Conservation (phyloP, 2,113 vertebrate species). For the Tragelaphus scriptus region DNA sequence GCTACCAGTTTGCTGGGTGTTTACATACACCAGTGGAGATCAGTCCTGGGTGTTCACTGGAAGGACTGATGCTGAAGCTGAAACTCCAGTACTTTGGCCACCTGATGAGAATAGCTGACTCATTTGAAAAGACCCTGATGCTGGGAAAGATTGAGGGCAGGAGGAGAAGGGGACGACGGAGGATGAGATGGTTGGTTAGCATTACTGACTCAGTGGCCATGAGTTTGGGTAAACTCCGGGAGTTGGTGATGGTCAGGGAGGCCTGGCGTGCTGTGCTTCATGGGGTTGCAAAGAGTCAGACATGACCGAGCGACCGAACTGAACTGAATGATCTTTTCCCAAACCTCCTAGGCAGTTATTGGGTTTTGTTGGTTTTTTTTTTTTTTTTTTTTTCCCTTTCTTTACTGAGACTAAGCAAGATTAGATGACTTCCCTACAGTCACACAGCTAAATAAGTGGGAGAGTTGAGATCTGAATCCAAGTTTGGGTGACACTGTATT, state of each 20-base stretch:
- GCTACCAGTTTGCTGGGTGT: not conserved
- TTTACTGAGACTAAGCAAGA: not conserved
- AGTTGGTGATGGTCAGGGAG: not conserved
- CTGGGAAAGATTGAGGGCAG: not conserved
- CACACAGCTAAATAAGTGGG: not conserved
- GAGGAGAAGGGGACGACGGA: not conserved
- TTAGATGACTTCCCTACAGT: not conserved
- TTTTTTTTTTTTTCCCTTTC: not conserved
- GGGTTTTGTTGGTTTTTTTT: not conserved
- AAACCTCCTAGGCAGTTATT: not conserved
- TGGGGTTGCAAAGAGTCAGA: fast-evolving
- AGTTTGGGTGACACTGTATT: not conserved
- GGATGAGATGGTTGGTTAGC: not conserved
- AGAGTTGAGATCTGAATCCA: not conserved
- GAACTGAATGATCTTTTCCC: not conserved
- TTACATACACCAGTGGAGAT: not conserved
- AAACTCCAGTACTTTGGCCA: not conserved
- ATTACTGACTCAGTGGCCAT: not conserved
- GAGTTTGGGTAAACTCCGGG: not conserved
- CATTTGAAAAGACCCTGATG: not conserved
- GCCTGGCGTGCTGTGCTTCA: not conserved
- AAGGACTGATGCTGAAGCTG: not conserved
- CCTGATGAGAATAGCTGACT: not conserved
- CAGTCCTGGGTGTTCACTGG: not conserved
- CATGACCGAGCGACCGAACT: not conserved